Conservation (phyloP, 2,888 invertebrate species). For the Caenorhabditis macrosperma region DNA sequence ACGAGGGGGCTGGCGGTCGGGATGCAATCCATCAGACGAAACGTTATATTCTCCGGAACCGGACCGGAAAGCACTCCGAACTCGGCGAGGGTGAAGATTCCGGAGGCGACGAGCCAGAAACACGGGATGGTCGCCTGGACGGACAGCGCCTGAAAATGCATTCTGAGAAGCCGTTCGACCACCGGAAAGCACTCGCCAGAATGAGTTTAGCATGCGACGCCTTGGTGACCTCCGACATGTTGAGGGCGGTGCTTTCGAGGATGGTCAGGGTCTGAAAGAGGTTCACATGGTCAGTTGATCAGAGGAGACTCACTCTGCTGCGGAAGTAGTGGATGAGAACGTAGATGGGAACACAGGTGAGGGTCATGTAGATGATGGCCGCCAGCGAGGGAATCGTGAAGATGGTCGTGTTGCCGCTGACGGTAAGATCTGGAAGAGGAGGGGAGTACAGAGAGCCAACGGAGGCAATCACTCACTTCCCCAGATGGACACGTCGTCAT, state of each 20-base stretch:
- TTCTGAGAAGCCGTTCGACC: conserved; percentile 49
- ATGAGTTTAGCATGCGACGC: too few species aligned
- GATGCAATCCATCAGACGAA: conserved; percentile 60
- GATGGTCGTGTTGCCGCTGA: conserved; percentile 52
- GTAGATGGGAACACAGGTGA: conserved; percentile 61
- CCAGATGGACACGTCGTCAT: conserved; percentile 46
- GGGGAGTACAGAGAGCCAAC: background rate
- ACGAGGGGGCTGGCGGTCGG: conserved; percentile 39
- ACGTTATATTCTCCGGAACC: conserved; percentile 58
- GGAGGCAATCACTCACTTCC: conserved; percentile 27
- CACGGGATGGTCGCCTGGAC: conserved; percentile 60
- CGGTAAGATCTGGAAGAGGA: conserved; percentile 24
- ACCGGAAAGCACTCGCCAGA: conserved; percentile 48
- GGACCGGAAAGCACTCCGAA: conserved; percentile 59
- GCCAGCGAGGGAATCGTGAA: conserved; percentile 23
- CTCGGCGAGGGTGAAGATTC: conserved; percentile 56
- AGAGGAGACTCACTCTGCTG: conserved; percentile 6
- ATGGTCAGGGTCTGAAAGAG: conserved; percentile 34
- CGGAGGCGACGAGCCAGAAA: conserved; percentile 60
- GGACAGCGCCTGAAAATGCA: conserved; percentile 51
- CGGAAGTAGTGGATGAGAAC: conserved; percentile 49
- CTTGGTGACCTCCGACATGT: too few species aligned
- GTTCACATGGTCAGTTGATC: background rate
- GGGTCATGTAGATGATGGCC: conserved; percentile 60
- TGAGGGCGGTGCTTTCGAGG: too few species aligned